These are phyloP conservation scores for Chelonia mydas DNA, from an alignment of 2,797 vertebrate genomes.

Conservation along the genomic window DNA sequence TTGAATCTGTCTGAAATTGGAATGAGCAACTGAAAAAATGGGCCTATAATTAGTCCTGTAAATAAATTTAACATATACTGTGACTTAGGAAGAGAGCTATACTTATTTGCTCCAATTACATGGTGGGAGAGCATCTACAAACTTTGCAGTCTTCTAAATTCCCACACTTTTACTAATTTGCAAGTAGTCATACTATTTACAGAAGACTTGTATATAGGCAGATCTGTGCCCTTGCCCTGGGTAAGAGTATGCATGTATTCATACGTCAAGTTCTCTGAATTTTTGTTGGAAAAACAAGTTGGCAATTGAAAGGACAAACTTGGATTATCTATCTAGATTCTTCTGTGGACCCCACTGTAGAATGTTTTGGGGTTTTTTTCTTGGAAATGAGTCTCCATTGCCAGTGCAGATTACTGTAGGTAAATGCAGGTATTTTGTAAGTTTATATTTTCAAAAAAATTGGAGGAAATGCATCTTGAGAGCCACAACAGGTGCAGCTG, in stretches of 20 bases:
- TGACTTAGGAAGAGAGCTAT: neutral
- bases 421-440: neutral
- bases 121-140: neutral
- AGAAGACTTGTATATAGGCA: neutral
- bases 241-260: neutral
- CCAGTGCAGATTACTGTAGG: neutral
- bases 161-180: neutral
- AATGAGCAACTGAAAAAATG: neutral
- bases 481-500: neutral
- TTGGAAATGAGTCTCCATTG: neutral
- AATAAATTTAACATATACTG: neutral
- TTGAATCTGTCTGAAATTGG: neutral
- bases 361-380: no score
- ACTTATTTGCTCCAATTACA: neutral
- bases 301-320: neutral
- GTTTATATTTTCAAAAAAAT: neutral
- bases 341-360: neutral
- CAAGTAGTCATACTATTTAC: fast-evolving
- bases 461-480: conserved; percentile 47
- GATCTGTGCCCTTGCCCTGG: fast-evolving
- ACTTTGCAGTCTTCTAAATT: neutral
- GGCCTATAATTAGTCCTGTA: neutral
- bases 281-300: neutral
- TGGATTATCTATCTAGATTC: neutral
- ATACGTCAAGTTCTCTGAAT: neutral